phyloP scores from a whole-genome alignment of 2,797 vertebrate genomes.

The Aplochiton taeniatus region DNA sequence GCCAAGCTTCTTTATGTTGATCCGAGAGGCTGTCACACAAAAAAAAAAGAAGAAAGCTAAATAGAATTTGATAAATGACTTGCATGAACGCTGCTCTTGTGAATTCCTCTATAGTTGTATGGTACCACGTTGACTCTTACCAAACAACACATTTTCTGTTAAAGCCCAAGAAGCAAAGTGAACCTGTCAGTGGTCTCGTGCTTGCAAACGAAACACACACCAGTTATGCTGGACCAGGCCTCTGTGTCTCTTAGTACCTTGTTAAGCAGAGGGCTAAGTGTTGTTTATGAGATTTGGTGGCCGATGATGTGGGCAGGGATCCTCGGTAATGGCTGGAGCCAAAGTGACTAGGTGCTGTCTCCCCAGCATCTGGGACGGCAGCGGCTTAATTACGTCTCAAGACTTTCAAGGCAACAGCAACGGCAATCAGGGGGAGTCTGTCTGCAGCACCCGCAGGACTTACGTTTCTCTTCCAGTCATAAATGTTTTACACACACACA shows the following conservation, averaged over 20 bases:
- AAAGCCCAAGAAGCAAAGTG: background rate
- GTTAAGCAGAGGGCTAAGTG: slow-evolving; percentile 47
- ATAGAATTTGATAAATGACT: slow-evolving; percentile 34
- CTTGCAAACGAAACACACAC: slow-evolving; percentile 54
- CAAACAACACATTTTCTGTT: slow-evolving; percentile 39
- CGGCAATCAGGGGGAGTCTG: slow-evolving; percentile 67
- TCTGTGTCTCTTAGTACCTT: slow-evolving; percentile 31
- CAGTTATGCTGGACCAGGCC: slow-evolving; percentile 52
- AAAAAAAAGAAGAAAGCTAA: no score
- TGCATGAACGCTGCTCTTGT: slow-evolving; percentile 2
- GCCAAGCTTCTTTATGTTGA: slow-evolving; percentile 62
- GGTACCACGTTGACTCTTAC: slow-evolving; percentile 34
- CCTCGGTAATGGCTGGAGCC: slow-evolving; percentile 48
- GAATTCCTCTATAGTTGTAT: slow-evolving; percentile 8
- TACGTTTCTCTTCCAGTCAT: slow-evolving; percentile 27
- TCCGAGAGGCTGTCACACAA: slow-evolving; percentile 44
- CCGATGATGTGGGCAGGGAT: slow-evolving; percentile 43
- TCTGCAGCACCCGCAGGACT: slow-evolving; percentile 68
- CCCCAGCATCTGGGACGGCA: slow-evolving; percentile 37
- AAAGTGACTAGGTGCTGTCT: slow-evolving; percentile 53
- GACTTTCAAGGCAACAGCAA: slow-evolving; percentile 59
- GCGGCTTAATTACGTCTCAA: slow-evolving; percentile 60
- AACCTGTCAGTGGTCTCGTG: slow-evolving; percentile 47
- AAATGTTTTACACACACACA: slow-evolving; percentile 33
- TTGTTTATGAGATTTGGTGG: background rate